Evolutionary conservation across 2,113 vertebrate species (phyloP).

Genomic region (Callipepla californica): DNA sequence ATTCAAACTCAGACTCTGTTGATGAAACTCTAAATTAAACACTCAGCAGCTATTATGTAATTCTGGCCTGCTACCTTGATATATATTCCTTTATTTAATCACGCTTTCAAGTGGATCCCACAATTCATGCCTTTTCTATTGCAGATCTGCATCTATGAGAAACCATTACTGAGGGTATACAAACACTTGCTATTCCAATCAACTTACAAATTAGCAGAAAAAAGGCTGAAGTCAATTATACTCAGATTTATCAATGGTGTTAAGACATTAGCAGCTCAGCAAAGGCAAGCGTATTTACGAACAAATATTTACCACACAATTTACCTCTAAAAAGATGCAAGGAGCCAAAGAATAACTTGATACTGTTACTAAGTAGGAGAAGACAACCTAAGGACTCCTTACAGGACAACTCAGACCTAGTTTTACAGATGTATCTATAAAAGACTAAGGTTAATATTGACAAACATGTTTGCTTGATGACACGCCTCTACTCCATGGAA

Average conservation of each 20-base stretch:
- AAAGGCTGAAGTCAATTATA: neutral
- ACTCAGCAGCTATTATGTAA: neutral
- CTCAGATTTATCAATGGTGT: rapidly evolving
- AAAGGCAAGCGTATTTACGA: neutral
- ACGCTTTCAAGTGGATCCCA: neutral
- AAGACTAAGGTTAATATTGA: neutral
- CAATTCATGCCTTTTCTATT: neutral
- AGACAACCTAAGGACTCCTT: neutral
- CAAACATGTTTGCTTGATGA: neutral
- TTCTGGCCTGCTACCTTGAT: neutral
- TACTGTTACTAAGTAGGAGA: neutral
- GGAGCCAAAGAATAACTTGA: neutral
- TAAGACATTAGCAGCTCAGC: neutral
- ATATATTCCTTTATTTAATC: neutral
- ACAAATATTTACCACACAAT: neutral
- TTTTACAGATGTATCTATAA: neutral
- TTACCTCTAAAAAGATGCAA: neutral
- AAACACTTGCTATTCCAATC: neutral
- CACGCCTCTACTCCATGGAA: neutral
- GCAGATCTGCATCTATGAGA: neutral
- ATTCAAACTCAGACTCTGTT: neutral
- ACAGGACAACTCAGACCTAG: neutral
- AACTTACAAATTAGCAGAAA: neutral
- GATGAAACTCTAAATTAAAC: neutral
- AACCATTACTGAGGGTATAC: rapidly evolving